Conservation (phyloP, 2,797 vertebrate species). For the Eidolon dupreanum region DNA sequence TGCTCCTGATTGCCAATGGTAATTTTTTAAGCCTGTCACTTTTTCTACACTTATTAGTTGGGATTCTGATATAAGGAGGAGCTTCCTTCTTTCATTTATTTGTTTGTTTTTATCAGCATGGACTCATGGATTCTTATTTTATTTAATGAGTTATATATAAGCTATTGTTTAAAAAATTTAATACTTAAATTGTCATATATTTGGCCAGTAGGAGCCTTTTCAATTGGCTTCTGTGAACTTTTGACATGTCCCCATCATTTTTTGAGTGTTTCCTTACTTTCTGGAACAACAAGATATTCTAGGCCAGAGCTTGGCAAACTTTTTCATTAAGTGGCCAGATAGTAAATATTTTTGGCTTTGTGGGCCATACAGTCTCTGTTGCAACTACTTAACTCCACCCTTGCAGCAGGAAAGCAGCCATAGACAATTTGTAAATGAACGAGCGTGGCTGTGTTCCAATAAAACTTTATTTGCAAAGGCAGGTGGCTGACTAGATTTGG, state of each 20-base stretch:
- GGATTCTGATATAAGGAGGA: conserved; percentile 21
- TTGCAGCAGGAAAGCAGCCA: neutral
- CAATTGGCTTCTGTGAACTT: conserved; percentile 21
- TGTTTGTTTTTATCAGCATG: conserved; percentile 32
- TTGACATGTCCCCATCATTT: conserved; percentile 5
- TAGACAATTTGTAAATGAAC: neutral
- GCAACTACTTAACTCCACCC: neutral
- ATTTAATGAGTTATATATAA: conserved; percentile 30
- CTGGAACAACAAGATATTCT: conserved; percentile 46
- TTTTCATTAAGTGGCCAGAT: conserved; percentile 50
- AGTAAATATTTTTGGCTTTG: conserved; percentile 59
- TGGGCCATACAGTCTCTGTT: neutral
- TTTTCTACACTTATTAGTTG: conserved; percentile 3
- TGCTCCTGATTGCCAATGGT: neutral
- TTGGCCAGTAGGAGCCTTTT: conserved; percentile 23
- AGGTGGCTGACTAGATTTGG: conserved; percentile 4
- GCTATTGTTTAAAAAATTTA: neutral
- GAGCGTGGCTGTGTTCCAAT: neutral
- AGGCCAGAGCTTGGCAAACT: conserved; percentile 30
- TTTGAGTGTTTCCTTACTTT: conserved; percentile 47
- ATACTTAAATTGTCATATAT: conserved; percentile 40
- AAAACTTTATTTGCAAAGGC: conserved; percentile 48
- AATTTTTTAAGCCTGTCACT: conserved; percentile 6
- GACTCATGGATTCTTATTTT: conserved; percentile 22
- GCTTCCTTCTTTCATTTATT: neutral